Base-by-base conservation (phyloP, 2,888 invertebrate genomes). In the Tipula lateralis region DNA sequence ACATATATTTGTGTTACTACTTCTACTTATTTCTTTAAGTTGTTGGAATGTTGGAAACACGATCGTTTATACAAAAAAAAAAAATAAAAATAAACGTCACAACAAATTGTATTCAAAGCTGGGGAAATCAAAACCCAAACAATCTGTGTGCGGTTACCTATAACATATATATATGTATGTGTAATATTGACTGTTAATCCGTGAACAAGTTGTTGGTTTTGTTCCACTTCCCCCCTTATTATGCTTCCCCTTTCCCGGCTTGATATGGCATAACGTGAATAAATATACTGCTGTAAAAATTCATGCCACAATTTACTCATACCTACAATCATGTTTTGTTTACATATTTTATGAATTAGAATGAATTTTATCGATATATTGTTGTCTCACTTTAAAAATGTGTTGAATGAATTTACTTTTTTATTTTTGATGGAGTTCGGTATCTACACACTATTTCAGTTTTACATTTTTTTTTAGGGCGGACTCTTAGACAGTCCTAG, bases 21-120 rank as follows among this genome's bases (percentile, higher is more conserved):
- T 50, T 50, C 44, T 16, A 50, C 44, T 50, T 50, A 50, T 66
- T 66, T 66, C 24, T 66, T 66, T 24, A 50, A 50, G 44, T 50
- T 66, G 66, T 66, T 66, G 66, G 66, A 66, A 66, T 66, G 66
- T 66, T 66, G 66, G 66, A 66, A 66, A 66, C 66, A 66, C 66
- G 66, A 66, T 66, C 66, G 66, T 24, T 66, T 66, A 66, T 66
- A 66, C 19, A 66, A 24, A 50, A 50, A 19, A 39, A 66, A 1
- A 24, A 66, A 66, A 24, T 16, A 50, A 19, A 39, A 66, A 1
- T 9, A 66, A 66, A 66, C 24, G 66, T 66, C 66, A 66, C 24
- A 66, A 66, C 66, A 66, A 24, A 66, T 66, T 66, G 66, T 66
- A 66, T 66, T 24, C 24, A 66, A 66, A 24, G 66, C 2, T 24